A percentile compares a stretch with the other conserved stretches of the same genome.
phyloP scores from a whole-genome alignment of 2,888 invertebrate genomes.

The Mythimna albipuncta region DNA sequence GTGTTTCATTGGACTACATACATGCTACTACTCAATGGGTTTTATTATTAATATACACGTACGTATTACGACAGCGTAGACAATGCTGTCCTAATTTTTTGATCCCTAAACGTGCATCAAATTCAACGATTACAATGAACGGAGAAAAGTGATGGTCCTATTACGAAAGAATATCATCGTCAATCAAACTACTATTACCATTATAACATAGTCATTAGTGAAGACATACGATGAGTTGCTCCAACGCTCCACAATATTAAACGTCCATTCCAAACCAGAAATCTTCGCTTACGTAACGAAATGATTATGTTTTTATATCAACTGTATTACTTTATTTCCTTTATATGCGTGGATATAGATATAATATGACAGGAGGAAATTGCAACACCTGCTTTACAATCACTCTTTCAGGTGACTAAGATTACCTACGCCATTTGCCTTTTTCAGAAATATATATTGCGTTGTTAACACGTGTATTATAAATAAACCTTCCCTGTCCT shows the following conservation, averaged over 20 bases:
- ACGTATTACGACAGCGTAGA: constrained; percentile 29
- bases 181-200: constrained; percentile 59
- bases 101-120: constrained; percentile 46
- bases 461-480: constrained; percentile 64
- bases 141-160: constrained; percentile 41
- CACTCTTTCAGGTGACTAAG: constrained; percentile 58
- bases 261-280: constrained; percentile 53
- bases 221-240: constrained; percentile 54
- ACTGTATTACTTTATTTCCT: constrained; percentile 47
- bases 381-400: constrained; percentile 38
- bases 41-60: constrained; percentile 43
- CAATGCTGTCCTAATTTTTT: constrained; percentile 53
- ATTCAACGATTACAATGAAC: constrained; percentile 53
- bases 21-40: constrained; percentile 49
- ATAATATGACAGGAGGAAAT: constrained; percentile 55
- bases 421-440: constrained; percentile 56
- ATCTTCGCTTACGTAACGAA: constrained; percentile 53
- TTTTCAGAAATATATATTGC: constrained; percentile 55
- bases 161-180: constrained; percentile 65
- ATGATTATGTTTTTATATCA: constrained; percentile 46
- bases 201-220: constrained; percentile 63
- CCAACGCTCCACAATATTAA: constrained; percentile 39
- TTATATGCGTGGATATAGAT: constrained; percentile 22
- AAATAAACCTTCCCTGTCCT: constrained; percentile 71
- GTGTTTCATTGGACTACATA: constrained; percentile 56